Conservation (phyloP, 2,888 invertebrate species). For the Craniophora ligustri region DNA sequence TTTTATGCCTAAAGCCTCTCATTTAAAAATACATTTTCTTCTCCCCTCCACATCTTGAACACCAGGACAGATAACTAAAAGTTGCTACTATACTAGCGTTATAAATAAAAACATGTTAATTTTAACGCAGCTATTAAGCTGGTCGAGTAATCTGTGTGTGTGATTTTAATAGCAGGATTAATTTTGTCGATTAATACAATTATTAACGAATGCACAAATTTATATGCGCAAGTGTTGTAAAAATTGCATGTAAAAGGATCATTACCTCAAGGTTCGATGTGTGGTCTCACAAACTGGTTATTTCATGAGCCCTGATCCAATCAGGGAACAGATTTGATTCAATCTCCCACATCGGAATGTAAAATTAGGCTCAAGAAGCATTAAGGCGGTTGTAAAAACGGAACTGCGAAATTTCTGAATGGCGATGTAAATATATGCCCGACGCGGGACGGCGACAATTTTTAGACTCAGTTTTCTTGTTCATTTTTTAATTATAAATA, state of each 20-base stretch:
- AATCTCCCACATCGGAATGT: conserved; percentile 33
- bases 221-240: conserved; percentile 11
- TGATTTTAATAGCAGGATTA: not conserved
- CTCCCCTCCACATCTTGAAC: no score
- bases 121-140: no score
- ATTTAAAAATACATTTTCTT: no score
- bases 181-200: not conserved
- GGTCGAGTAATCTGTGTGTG: not conserved
- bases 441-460: no score
- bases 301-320: conserved; percentile 25
- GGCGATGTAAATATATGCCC: not conserved
- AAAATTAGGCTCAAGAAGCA: conserved; percentile 24
- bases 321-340: conserved; percentile 19
- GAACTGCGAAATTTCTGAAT: conserved; percentile 28
- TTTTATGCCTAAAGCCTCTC: no score
- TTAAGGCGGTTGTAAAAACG: conserved; percentile 28
- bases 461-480: conserved; percentile 8
- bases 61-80: no score
- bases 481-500: no score
- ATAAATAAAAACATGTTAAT: not conserved
- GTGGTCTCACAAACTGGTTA: conserved; percentile 48
- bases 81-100: not conserved
- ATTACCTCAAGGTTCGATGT: conserved; percentile 28
- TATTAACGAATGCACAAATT: conserved; percentile 11
- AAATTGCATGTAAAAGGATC: conserved; percentile 22